Conservation (phyloP, 2,113 vertebrate species). For the Ia io region DNA sequence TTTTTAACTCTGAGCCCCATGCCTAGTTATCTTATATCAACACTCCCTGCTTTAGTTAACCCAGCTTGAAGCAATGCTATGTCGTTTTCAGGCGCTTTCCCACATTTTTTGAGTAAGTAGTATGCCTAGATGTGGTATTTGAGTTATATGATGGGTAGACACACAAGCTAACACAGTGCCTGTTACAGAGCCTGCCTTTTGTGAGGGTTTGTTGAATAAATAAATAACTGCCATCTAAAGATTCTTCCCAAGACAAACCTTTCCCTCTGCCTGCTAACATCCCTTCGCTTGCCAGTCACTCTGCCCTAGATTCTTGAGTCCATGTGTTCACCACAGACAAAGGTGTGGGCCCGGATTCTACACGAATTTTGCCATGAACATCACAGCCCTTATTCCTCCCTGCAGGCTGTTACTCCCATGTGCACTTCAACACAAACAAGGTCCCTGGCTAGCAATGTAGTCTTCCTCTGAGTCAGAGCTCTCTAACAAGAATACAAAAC, state of each 20-base stretch:
- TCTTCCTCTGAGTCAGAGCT: not conserved
- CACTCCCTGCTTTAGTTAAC: not conserved
- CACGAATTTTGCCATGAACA: not conserved
- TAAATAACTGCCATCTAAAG: not conserved
- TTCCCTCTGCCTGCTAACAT: not conserved
- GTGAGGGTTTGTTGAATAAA: not conserved
- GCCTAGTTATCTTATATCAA: not conserved
- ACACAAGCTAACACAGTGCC: not conserved
- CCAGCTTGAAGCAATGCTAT: not conserved
- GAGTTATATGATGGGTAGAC: not conserved
- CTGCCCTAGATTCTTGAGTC: not conserved
- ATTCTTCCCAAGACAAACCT: not conserved
- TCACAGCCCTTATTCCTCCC: not conserved
- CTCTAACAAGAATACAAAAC: not conserved
- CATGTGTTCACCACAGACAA: not conserved
- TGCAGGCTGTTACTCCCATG: not conserved
- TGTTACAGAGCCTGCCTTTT: not conserved
- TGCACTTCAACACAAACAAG: not conserved
- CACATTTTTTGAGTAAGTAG: not conserved
- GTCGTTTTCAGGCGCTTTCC: not conserved
- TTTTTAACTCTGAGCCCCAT: not conserved
- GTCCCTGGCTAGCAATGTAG: no score
- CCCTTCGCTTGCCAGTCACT: not conserved
- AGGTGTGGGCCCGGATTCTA: not conserved
- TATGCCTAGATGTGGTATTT: not conserved